These are phyloP conservation scores for Trididemnum clinides DNA, from an alignment of 23 tunicate genomes.

Conservation along the genomic window DNA sequence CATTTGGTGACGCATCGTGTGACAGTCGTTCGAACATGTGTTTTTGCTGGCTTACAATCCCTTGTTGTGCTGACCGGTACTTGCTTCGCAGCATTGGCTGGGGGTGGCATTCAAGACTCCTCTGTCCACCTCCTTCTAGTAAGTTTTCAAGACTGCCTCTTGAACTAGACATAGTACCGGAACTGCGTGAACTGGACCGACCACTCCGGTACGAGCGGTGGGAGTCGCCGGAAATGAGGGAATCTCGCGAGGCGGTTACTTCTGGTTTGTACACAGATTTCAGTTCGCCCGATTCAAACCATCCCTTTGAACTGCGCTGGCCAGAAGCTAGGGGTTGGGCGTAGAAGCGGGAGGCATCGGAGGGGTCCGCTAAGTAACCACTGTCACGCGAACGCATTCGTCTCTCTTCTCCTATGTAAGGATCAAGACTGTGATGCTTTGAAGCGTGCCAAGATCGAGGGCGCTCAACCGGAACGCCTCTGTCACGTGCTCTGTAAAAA, in stretches of 20 bases:
- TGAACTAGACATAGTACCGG: slow-evolving; percentile 67
- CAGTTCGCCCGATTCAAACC: slow-evolving; percentile 86
- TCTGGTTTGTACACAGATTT: slow-evolving; percentile 57
- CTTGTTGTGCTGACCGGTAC: slow-evolving; percentile 30
- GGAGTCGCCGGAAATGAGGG: slow-evolving; percentile 58
- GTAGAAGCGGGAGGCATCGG: slow-evolving; percentile 5
- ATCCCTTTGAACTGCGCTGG: slow-evolving; percentile 64
- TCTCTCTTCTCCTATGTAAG: slow-evolving; percentile 5
- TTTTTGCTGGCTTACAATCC: slow-evolving; percentile 55
- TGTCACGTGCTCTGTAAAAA: slow-evolving; percentile 55
- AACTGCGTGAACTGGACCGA: slow-evolving; percentile 61
- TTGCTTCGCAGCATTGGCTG: neutral
- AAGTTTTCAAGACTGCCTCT: slow-evolving; percentile 74
- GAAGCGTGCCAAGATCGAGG: slow-evolving; percentile 97
- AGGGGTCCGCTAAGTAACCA: slow-evolving; percentile 25
- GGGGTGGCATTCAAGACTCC: slow-evolving; percentile 6
- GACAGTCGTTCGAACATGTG: slow-evolving; percentile 57
- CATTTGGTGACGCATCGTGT: neutral
- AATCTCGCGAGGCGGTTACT: slow-evolving; percentile 67
- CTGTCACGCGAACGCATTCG: slow-evolving; percentile 67
- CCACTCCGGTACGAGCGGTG: slow-evolving; percentile 55
- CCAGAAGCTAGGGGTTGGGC: slow-evolving; percentile 19
- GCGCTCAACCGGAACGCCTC: slow-evolving; percentile 58
- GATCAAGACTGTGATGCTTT: slow-evolving; percentile 47
- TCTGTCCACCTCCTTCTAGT: neutral